These are phyloP conservation scores for Callocephalon fimbriatum DNA, from an alignment of 2,113 vertebrate genomes.

Conservation along the genomic window DNA sequence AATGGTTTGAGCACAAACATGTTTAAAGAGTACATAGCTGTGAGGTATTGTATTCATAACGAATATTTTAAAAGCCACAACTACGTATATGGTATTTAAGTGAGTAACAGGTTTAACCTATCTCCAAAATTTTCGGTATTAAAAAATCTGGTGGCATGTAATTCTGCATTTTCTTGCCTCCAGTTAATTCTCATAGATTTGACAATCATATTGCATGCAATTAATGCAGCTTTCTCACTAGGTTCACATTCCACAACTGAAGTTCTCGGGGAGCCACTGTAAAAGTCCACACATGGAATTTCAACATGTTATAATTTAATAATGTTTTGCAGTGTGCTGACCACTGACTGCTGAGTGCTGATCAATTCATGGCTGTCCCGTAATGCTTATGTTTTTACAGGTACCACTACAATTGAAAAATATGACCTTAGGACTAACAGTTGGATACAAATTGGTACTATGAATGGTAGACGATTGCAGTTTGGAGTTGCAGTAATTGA, in stretches of 20 bases:
- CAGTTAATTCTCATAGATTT: neutral
- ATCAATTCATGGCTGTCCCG: neutral
- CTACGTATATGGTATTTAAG: neutral
- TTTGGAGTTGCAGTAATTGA: slow-evolving; percentile 97
- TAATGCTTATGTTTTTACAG: slow-evolving; percentile 54
- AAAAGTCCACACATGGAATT: neutral
- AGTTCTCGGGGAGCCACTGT: neutral
- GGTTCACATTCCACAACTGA: accelerated
- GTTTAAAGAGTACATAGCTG: neutral
- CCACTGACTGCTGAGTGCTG: neutral
- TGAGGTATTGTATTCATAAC: neutral
- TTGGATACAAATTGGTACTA: slow-evolving; percentile 90
- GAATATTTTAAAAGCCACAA: neutral
- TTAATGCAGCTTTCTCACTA: neutral
- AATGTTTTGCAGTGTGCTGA: accelerated
- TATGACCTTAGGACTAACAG: slow-evolving; percentile 94
- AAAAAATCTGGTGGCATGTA: neutral
- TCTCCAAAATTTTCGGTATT: neutral
- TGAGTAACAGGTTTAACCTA: neutral
- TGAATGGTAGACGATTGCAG: slow-evolving; percentile 92
- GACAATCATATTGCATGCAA: accelerated
- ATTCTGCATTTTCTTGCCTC: neutral
- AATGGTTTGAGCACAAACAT: neutral
- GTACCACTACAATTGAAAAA: slow-evolving; percentile 94
- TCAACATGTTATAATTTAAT: neutral